Evolutionary conservation across 2,113 vertebrate genomes (phyloP).

Genomic region (Cettia cetti): DNA sequence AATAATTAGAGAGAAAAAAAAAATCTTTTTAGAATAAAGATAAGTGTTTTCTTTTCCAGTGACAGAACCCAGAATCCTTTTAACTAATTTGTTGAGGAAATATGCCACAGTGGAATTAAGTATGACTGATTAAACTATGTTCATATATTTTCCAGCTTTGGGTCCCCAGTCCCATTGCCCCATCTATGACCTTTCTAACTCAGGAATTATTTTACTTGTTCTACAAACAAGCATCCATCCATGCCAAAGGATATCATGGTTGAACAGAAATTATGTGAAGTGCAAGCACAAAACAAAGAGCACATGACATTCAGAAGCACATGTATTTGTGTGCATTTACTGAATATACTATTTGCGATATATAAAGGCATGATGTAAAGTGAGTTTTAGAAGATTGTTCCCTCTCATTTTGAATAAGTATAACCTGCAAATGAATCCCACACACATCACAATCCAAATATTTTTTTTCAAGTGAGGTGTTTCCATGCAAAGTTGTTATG

Average conservation of each 20-base stretch:
- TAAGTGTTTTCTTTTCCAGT: constrained; percentile 65
- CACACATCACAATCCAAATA: not conserved
- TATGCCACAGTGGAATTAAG: constrained; percentile 77
- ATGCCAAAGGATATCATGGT: constrained; percentile 9
- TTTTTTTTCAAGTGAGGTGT: not conserved
- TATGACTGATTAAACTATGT: constrained; percentile 77
- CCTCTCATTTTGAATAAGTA: not conserved
- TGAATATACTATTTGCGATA: not conserved
- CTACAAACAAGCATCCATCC: constrained; percentile 53
- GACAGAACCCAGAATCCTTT: constrained; percentile 71
- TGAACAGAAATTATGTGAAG: constrained; percentile 13
- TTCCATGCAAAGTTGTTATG: not conserved
- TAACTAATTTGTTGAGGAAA: constrained; percentile 78
- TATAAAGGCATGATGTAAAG: not conserved
- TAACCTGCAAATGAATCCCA: not conserved
- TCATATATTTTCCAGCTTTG: constrained; percentile 69
- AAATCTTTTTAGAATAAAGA: constrained; percentile 6
- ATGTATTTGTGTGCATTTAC: not conserved
- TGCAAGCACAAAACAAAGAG: not conserved
- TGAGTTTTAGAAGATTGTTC: not conserved
- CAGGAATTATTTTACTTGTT: constrained; percentile 48
- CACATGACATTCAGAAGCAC: not conserved
- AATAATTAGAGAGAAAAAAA: not conserved
- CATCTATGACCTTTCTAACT: constrained; percentile 59
- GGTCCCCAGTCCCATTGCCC: constrained; percentile 56